These are phyloP conservation scores for Cyprinodon variegatus DNA, from an alignment of 2,113 vertebrate genomes.

Conservation along the genomic window DNA sequence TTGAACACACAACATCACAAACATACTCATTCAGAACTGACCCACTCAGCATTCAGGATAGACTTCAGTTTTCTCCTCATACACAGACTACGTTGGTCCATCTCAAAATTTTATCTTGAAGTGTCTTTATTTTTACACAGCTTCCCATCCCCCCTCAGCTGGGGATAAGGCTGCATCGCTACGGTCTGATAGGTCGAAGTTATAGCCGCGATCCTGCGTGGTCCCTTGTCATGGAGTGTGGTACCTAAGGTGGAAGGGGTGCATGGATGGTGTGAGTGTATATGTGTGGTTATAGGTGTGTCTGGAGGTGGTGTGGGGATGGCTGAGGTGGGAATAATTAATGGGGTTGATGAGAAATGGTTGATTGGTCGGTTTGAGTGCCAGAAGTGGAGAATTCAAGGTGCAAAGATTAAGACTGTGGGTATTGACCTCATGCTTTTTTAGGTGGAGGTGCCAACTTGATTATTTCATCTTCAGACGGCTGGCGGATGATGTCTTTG, in stretches of 20 bases:
- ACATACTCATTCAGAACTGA: constrained; percentile 47
- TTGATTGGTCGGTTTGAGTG: constrained; percentile 51
- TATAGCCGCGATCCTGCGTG: constrained; percentile 31
- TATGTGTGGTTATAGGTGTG: constrained; percentile 20
- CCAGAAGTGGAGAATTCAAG: constrained; percentile 66
- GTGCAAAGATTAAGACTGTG: constrained; percentile 55
- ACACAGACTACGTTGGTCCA: constrained; percentile 24
- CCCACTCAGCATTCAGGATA: constrained; percentile 30
- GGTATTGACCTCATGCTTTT: constrained; percentile 84
- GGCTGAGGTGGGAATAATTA: neutral
- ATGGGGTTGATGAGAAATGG: constrained; percentile 31
- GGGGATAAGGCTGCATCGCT: constrained; percentile 42
- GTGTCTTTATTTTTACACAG: constrained; percentile 18
- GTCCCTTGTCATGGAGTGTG: constrained; percentile 25
- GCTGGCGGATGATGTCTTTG: constrained; percentile 93
- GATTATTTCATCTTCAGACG: constrained; percentile 96
- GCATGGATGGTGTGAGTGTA: neutral
- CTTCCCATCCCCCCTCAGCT: constrained; percentile 23
- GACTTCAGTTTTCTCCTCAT: constrained; percentile 32
- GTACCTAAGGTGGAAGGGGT: constrained; percentile 12
- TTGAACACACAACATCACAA: constrained; percentile 42
- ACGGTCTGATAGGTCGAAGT: constrained; percentile 68
- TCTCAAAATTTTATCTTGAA: constrained; percentile 50
- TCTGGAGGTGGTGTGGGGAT: neutral
- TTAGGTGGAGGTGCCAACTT: constrained; percentile 94